Evolutionary conservation across 2,113 vertebrate species (phyloP).

Genomic region (Brachypteracias leptosomus): DNA sequence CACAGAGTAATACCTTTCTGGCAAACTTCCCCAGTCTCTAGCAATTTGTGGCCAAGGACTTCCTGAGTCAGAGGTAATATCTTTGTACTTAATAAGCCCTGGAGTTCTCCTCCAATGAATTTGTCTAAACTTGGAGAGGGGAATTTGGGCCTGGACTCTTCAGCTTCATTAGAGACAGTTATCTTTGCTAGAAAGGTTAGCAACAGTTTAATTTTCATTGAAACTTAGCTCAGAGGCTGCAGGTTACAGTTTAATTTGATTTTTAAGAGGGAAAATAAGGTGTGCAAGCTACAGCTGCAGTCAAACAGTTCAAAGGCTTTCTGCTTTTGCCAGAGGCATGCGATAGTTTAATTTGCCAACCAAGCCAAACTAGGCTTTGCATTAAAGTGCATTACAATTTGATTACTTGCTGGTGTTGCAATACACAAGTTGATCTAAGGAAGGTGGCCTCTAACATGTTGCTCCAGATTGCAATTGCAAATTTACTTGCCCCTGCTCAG

Average conservation of each 20-base stretch:
- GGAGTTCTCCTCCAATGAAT: constrained; percentile 31
- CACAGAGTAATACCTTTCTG: background rate
- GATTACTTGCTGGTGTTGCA: constrained; percentile 59
- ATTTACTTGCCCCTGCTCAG: constrained; percentile 20
- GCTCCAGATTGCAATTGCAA: constrained; percentile 41
- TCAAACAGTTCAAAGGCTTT: constrained; percentile 58
- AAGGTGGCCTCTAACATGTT: constrained; percentile 50
- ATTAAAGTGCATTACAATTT: constrained; percentile 49
- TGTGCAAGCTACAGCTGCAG: constrained; percentile 50
- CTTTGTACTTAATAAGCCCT: constrained; percentile 14
- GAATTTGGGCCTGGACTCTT: constrained; percentile 21
- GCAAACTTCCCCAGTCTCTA: background rate
- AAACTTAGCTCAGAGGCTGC: constrained; percentile 39
- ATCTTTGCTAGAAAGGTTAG: constrained; percentile 53
- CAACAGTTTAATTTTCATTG: constrained; percentile 53
- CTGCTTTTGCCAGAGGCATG: constrained; percentile 56
- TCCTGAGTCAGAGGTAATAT: constrained; percentile 38
- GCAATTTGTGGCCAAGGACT: constrained; percentile 38
- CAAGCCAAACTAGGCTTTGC: constrained; percentile 54
- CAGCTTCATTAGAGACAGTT: constrained; percentile 56
- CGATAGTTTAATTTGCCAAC: constrained; percentile 55
- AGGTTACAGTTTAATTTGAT: constrained; percentile 64
- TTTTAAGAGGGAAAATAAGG: constrained; percentile 58
- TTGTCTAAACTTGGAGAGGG: constrained; percentile 42
- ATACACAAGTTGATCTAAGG: constrained; percentile 54